Base-by-base conservation (phyloP, 2,888 invertebrate species). In the Trichopoda pennipes region DNA sequence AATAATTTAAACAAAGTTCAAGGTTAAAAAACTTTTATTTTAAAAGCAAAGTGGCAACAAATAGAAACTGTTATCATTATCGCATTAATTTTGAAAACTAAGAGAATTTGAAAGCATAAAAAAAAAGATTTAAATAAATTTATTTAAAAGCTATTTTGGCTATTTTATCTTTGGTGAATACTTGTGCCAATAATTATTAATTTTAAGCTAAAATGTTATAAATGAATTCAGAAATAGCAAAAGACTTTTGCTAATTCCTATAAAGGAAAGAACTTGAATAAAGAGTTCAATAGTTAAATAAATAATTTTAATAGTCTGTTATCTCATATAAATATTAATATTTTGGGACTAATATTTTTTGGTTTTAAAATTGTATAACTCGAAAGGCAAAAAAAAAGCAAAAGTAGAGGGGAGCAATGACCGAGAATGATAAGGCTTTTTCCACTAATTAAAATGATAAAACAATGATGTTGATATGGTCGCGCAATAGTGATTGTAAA, bases 331-430 rank as follows among this genome's bases (percentile, higher is more conserved):
- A 14, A 14, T 14, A 38, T 38, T 38, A 38, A 38, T 38, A 14
- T 38, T 38, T 44, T 44, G 6, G 16, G 6, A 2, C 6, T 44
- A n/a, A 16, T 16, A 16, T 44, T 44, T 44, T 44, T 44, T 44
- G 51, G 19, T n/a, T 47, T 64, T 51, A 61, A 38, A 61, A 38
- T 51, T 49, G 64, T 35, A 58, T 21, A 17, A 61, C 19, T 35
- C 21, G 32, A 53, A 12, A 38, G 49, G 28, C 19, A 74, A 28
- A 55, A 28, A 55, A 28, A 78, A 78, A 75, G 70, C 79, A 79
- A 75, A 70, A 81, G 81, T 78, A 69, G 49, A 79, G 42, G 75
- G 68, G 79, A 76, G 79, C 82, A 82, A 68, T 82, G 79, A 82
- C 79, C 82, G 49, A 6, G 9, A 10, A 19, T 42, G 61, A 61